Evolutionary conservation across 2,888 invertebrate species (phyloP).

Genomic region (Andricus quercusramuli): DNA sequence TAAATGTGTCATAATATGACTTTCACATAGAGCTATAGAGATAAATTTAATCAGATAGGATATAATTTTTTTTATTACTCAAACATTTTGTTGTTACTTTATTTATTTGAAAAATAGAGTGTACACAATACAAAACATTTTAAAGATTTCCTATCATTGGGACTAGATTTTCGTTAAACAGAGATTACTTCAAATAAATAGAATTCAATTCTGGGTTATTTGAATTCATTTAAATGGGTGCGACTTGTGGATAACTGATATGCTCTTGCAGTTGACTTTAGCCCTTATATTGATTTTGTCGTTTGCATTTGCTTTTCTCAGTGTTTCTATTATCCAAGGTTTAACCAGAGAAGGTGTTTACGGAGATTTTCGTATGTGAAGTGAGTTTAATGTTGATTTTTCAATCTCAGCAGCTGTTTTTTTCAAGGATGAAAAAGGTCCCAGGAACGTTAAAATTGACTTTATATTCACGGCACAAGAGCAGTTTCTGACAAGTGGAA

Average conservation of each 20-base stretch:
- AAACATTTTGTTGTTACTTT: too few relatives aligned
- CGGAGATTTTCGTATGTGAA: neutral
- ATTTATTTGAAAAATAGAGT: too few relatives aligned
- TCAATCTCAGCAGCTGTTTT: constrained; percentile 27
- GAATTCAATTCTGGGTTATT: neutral
- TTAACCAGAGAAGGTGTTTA: constrained; percentile 27
- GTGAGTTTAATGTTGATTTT: constrained; percentile 23
- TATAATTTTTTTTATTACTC: too few relatives aligned
- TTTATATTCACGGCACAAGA: constrained; percentile 22
- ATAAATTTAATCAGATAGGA: too few relatives aligned
- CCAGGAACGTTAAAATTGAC: constrained; percentile 12
- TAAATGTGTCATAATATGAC: too few relatives aligned
- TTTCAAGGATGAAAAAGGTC: constrained; percentile 25
- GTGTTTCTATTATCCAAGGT: neutral
- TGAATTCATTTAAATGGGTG: neutral
- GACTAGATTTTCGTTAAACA: neutral
- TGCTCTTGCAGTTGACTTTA: neutral
- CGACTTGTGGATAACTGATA: constrained; percentile 4
- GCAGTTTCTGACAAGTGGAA: constrained; percentile 34
- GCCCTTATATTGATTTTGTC: neutral
- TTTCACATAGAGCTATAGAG: too few relatives aligned
- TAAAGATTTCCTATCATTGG: too few relatives aligned
- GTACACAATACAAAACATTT: too few relatives aligned
- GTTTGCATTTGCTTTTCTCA: neutral
- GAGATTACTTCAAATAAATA: constrained; percentile 4